Evolutionary conservation across 2,797 vertebrate genomes (phyloP).

Genomic region (Cottoperca gobio): DNA sequence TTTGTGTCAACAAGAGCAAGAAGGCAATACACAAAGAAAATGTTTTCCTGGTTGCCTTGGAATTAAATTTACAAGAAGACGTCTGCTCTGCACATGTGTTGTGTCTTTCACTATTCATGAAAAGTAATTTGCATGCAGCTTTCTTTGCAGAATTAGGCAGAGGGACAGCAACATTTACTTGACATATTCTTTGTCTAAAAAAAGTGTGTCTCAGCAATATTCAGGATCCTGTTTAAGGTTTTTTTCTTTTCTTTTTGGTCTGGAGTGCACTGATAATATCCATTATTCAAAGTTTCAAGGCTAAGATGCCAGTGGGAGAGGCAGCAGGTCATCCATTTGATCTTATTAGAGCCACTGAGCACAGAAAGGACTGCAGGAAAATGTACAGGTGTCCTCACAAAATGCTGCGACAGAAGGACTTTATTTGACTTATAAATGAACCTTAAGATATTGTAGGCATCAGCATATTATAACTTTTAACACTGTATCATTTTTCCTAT

Average conservation of each 20-base stretch:
- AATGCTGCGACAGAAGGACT: background rate
- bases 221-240: slow-evolving; percentile 68
- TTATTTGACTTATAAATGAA: background rate
- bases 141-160: slow-evolving; percentile 46
- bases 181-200: slow-evolving; percentile 63
- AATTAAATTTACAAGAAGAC: slow-evolving; percentile 41
- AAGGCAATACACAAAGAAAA: slow-evolving; percentile 21
- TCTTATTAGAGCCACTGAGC: slow-evolving; percentile 36
- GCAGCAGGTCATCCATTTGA: slow-evolving; percentile 40
- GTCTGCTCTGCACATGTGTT: background rate
- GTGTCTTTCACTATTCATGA: slow-evolving; percentile 37
- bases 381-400: slow-evolving; percentile 13
- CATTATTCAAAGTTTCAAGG: slow-evolving; percentile 60
- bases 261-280: slow-evolving; percentile 70
- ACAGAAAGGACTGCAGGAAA: slow-evolving; percentile 31
- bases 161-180: slow-evolving; percentile 57
- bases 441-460: background rate
- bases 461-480: background rate
- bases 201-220: slow-evolving; percentile 70
- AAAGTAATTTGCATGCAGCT: slow-evolving; percentile 47
- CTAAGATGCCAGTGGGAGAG: slow-evolving; percentile 34
- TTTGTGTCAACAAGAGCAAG: slow-evolving; percentile 26
- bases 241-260: slow-evolving; percentile 38
- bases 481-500: background rate
- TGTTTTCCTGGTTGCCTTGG: slow-evolving; percentile 11